These are phyloP conservation scores for Enteromius radiatus DNA, from an alignment of 2,797 vertebrate genomes.

Conservation along the genomic window DNA sequence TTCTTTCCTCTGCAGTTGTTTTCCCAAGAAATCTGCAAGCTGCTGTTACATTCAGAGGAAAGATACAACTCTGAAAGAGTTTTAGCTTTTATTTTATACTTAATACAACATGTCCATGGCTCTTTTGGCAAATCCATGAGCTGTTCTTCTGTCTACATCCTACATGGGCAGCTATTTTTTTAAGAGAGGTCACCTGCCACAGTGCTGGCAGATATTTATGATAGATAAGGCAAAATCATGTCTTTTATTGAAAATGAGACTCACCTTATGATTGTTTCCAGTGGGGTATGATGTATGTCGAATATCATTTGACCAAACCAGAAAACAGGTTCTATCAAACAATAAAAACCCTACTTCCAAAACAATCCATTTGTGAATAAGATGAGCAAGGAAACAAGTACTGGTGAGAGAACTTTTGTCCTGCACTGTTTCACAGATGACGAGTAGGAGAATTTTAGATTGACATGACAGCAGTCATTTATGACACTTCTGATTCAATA, in stretches of 20 bases:
- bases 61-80: constrained; percentile 7
- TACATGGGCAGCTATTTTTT: background rate
- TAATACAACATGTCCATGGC: background rate
- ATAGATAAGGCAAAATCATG: background rate
- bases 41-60: constrained; percentile 16
- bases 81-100: constrained; percentile 6
- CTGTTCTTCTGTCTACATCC: background rate
- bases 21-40: constrained; percentile 47
- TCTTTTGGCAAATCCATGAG: background rate
- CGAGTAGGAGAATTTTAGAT: background rate
- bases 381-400: background rate
- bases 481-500: background rate
- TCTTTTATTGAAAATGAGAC: background rate
- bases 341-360: background rate
- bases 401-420: background rate
- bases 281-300: background rate
- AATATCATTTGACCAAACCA: background rate
- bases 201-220: background rate
- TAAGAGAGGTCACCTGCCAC: background rate
- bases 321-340: background rate
- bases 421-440: background rate
- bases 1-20: constrained; percentile 51
- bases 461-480: background rate
- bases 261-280: background rate
- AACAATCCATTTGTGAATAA: background rate